Evolutionary conservation across 1,140 invertebrate genomes (phyloP).

Genomic region (Drosophila lacertosa): DNA sequence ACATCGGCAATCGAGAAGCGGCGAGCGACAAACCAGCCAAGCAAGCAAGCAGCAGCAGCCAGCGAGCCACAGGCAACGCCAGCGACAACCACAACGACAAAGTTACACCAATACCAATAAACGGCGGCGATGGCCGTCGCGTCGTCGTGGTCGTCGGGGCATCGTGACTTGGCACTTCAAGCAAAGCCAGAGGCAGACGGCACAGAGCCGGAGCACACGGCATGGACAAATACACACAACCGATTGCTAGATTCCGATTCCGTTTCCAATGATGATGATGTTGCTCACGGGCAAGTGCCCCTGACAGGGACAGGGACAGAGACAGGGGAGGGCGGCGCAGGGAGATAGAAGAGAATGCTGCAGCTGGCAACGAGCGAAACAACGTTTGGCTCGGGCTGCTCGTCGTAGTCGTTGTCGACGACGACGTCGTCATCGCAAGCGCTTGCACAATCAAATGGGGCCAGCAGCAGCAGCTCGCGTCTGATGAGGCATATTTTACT

Average conservation of each 20-base stretch:
- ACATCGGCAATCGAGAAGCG: slow-evolving; percentile 18
- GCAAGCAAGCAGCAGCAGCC: slow-evolving; percentile 35
- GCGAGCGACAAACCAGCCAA: slow-evolving; percentile 53
- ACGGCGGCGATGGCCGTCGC: slow-evolving; percentile 28
- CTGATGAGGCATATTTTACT: slow-evolving; percentile 56
- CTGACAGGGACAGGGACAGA: slow-evolving; percentile 19
- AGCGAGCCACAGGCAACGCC: slow-evolving; percentile 51
- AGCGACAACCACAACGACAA: slow-evolving; percentile 49
- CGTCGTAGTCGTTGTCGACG: slow-evolving; percentile 3
- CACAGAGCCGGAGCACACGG: slow-evolving; percentile 30
- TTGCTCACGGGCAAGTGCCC: slow-evolving; percentile 44
- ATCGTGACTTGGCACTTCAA: slow-evolving; percentile 60
- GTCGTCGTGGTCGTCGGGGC: slow-evolving; percentile 34
- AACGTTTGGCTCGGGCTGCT: slow-evolving; percentile 38
- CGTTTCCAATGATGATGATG: slow-evolving; percentile 41
- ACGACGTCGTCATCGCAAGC: slow-evolving; percentile 20
- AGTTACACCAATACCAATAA: slow-evolving; percentile 59
- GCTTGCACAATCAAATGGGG: slow-evolving; percentile 48
- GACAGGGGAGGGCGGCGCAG: not conserved
- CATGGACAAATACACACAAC: slow-evolving; percentile 25
- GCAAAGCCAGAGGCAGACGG: slow-evolving; percentile 28
- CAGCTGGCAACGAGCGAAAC: slow-evolving; percentile 46
- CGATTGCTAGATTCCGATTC: slow-evolving; percentile 31
- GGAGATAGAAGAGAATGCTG: slow-evolving; percentile 28
- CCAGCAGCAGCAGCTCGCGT: slow-evolving; percentile 37